These are phyloP conservation scores for Micrasema minimum DNA, from an alignment of 1,140 invertebrate species.

Conservation along the genomic window DNA sequence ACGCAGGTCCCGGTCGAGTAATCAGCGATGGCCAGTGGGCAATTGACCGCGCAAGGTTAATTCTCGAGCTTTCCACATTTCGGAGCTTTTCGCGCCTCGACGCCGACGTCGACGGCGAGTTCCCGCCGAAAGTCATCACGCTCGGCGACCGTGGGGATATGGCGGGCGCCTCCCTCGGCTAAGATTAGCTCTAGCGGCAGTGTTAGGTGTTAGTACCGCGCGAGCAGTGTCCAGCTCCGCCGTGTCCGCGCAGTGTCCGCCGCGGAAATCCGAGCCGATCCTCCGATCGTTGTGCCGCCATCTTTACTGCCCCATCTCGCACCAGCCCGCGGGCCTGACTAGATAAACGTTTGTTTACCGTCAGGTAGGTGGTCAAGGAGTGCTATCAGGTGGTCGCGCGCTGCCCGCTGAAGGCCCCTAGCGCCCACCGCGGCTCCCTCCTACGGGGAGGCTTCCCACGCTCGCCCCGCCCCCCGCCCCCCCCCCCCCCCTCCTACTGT, in stretches of 20 bases:
- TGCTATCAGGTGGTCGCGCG: conserved; percentile 28
- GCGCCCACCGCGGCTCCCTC: not conserved
- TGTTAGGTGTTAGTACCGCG: conserved; percentile 31
- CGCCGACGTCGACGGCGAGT: conserved; percentile 23
- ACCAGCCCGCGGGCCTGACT: conserved; percentile 30
- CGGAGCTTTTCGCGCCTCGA: conserved; percentile 30
- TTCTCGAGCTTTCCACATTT: conserved; percentile 33
- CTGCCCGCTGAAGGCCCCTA: not conserved
- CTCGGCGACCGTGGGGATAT: conserved; percentile 25
- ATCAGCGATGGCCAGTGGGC: conserved; percentile 16
- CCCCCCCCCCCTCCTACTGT: not conserved
- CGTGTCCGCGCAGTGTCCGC: conserved; percentile 8
- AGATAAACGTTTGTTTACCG: conserved; percentile 40
- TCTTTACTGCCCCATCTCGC: conserved; percentile 16
- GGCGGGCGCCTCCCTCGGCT: conserved; percentile 29
- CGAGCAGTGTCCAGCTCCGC: conserved; percentile 47
- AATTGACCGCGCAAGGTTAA: conserved; percentile 15
- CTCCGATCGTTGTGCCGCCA: conserved; percentile 29
- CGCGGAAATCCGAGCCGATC: conserved; percentile 38
- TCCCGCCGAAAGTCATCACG: conserved; percentile 36
- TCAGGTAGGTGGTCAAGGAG: conserved; percentile 37
- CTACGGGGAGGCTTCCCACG: conserved; percentile 12
- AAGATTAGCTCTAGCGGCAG: conserved; percentile 49
- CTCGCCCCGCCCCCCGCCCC: not conserved
- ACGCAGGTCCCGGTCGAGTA: conserved; percentile 4